Base-by-base conservation (phyloP, 2,113 vertebrate genomes). In the Paedocypris sp. region DNA sequence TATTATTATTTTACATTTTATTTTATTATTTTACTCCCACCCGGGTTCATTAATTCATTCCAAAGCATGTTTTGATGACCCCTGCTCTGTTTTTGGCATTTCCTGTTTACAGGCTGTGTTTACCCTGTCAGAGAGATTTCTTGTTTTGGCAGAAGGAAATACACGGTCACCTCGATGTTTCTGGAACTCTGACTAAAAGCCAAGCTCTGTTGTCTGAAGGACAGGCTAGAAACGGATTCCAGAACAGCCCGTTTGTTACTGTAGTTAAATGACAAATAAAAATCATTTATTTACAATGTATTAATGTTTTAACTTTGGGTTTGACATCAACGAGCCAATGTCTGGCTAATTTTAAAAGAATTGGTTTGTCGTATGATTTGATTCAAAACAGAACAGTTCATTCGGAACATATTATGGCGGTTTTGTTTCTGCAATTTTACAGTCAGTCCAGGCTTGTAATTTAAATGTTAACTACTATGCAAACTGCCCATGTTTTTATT, bases 71-170 rank as follows among this genome's bases (percentile, higher is more conserved):
- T 41, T 19, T 18, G 23, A 29, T 41, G 28, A 38, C 13, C 22
- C 29, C 9, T 29, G 9, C 15, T 5, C 8, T 6, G 23, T 2
- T n/a, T 28, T 18, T 9, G 16, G 25, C 12, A 7, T 0, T 38
- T 41, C 6, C 10, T 41, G 51, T 22, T 54, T 41, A 41, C 5
- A 19, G 10, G 36, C 36, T 39, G 19, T 6, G 8, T 54, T 54
- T 54, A 54, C 4, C 13, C 22, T 39, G 35, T 54, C 51, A 39
- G 28, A 38, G 25, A 39, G 9, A 28, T n/a, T 3, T 29, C 25
- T 48, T 10, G n/a, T 25, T 28, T 48, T 31, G 42, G 18, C 52
- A 32, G 26, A 41, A 57, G 32, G 48, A 56, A 56, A 53, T 36
- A 41, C 33, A 41, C 31, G 12, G n/a, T n/a, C 38, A 25, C 23